These are phyloP conservation scores for Marmota flaviventris DNA, from an alignment of 2,113 vertebrate species.

Conservation along the genomic window DNA sequence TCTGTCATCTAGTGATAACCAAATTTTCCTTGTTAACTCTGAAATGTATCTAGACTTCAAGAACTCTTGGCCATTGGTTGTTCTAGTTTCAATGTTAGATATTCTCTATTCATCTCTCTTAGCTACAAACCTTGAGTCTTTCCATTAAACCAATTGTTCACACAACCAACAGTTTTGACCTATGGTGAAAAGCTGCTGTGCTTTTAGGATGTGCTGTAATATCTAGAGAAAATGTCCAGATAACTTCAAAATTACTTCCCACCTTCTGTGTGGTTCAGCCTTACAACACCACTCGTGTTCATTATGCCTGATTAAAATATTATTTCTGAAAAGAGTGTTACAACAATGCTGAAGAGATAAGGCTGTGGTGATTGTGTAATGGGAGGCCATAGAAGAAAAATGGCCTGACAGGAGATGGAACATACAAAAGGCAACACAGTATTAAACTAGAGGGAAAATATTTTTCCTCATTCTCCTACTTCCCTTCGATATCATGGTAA, in stretches of 20 bases:
- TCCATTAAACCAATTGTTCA: neutral
- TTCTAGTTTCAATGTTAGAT: neutral
- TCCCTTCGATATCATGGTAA: neutral
- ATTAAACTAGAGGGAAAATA: neutral
- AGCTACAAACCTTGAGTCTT: neutral
- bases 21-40: neutral
- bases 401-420: neutral
- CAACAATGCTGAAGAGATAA: neutral
- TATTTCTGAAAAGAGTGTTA: neutral
- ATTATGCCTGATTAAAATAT: neutral
- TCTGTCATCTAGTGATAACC: neutral
- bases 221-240: neutral
- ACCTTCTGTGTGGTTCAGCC: neutral
- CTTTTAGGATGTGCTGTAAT: neutral
- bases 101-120: neutral
- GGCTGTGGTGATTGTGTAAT: neutral
- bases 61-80: neutral
- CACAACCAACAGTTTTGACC: neutral
- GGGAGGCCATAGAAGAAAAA: neutral
- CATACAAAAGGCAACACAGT: neutral
- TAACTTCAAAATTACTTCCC: neutral
- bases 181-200: neutral
- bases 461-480: neutral
- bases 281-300: neutral
- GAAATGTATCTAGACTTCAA: slow-evolving; percentile 15